A percentile compares a stretch with the other conserved stretches of the same genome.
Evolutionary conservation across 1,140 invertebrate species (phyloP).

Genomic region (Pseudomyrmex cubaensis): DNA sequence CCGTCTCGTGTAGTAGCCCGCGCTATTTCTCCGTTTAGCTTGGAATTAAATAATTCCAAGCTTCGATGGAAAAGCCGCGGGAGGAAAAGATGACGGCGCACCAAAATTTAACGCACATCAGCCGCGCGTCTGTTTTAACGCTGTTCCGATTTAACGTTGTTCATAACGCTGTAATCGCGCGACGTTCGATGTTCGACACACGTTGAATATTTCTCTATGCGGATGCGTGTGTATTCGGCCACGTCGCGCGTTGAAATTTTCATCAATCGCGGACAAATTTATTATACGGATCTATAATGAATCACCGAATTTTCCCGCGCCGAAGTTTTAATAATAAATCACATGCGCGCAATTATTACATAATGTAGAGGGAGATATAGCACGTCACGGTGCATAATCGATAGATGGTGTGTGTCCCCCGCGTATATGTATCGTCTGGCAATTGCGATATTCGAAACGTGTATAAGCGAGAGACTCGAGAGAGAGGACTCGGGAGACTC

Average conservation of each 20-base stretch:
- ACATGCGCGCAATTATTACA: slow-evolving; percentile 8
- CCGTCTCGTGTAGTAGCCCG: too few species aligned
- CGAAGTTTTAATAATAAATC: slow-evolving; percentile 47
- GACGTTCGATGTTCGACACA: not conserved
- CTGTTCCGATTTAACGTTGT: not conserved
- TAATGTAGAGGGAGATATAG: slow-evolving; percentile 1
- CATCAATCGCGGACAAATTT: slow-evolving; percentile 24
- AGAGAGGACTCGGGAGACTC: slow-evolving; percentile 37
- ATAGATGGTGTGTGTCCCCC: not conserved
- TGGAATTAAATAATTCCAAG: too few species aligned
- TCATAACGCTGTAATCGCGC: not conserved
- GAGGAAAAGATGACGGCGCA: not conserved
- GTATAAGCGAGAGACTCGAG: not conserved
- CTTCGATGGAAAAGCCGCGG: too few species aligned
- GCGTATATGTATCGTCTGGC: slow-evolving; percentile 7
- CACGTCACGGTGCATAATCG: not conserved
- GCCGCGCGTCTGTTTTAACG: not conserved
- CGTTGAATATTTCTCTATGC: not conserved
- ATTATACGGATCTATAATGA: not conserved
- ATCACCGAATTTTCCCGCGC: slow-evolving; percentile 26
- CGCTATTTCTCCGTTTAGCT: too few species aligned
- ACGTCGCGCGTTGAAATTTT: slow-evolving; percentile 22
- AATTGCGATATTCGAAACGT: slow-evolving; percentile 3
- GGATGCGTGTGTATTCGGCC: not conserved
- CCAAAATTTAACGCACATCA: not conserved